These are phyloP conservation scores for Harpagoxenus sublaevis DNA, from an alignment of 2,888 invertebrate species.

Conservation along the genomic window DNA sequence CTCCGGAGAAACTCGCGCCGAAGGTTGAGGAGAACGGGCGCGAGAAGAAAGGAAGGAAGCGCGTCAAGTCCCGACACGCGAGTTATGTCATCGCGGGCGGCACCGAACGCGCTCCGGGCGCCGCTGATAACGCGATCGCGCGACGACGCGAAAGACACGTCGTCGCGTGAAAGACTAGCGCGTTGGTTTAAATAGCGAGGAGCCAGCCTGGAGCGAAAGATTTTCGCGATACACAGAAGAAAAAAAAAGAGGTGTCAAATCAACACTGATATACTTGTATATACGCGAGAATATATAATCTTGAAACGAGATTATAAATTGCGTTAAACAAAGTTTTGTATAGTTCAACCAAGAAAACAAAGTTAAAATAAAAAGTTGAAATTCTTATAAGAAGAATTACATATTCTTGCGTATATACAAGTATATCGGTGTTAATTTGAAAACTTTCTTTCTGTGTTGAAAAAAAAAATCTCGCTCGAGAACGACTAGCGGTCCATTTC, in stretches of 20 bases:
- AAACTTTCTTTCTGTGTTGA: too few relatives aligned
- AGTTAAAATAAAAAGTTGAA: too few relatives aligned
- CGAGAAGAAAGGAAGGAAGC: not conserved
- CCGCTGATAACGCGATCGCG: conserved; percentile 15
- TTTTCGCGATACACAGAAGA: too few relatives aligned
- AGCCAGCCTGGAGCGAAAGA: not conserved
- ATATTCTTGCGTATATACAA: too few relatives aligned
- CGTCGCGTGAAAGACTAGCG: not conserved
- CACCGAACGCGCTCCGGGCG: not conserved
- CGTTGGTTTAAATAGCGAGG: not conserved
- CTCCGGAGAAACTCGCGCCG: not conserved
- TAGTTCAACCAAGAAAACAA: too few relatives aligned
- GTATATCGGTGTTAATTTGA: too few relatives aligned
- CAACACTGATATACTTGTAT: too few relatives aligned
- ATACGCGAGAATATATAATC: too few relatives aligned
- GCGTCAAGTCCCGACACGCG: not conserved
- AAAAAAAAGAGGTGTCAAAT: too few relatives aligned
- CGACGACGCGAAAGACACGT: not conserved
- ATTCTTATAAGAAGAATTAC: too few relatives aligned
- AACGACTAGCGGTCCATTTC: not conserved
- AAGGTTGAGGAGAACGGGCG: conserved; percentile 8
- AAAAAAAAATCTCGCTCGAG: not conserved
- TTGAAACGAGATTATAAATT: too few relatives aligned
- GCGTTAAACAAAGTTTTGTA: too few relatives aligned
- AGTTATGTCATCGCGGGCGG: conserved; percentile 30